Evolutionary conservation across 2,797 vertebrate species (phyloP).

Genomic region (Tarsius wallacei): DNA sequence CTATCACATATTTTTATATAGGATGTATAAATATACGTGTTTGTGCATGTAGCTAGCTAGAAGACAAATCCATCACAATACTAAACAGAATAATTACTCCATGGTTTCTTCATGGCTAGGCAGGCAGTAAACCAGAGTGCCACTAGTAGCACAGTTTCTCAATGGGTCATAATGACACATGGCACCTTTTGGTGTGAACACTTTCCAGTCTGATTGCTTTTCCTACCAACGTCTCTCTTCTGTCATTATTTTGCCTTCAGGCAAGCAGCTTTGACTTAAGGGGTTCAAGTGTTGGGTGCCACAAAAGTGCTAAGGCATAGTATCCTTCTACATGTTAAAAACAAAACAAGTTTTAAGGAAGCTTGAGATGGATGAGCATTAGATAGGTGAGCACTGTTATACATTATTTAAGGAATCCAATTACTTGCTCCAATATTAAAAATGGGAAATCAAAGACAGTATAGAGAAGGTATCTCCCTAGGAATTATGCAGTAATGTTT

Average conservation of each 20-base stretch:
- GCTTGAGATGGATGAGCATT: not conserved
- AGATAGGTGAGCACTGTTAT: not conserved
- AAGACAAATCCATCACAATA: conserved; percentile 45
- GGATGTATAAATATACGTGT: not conserved
- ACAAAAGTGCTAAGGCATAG: not conserved
- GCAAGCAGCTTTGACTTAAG: conserved; percentile 65
- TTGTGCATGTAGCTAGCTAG: not conserved
- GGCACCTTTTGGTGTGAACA: conserved; percentile 17
- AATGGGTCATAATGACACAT: conserved; percentile 42
- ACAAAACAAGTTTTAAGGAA: not conserved
- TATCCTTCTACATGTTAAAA: not conserved
- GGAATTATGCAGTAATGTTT: fast-evolving
- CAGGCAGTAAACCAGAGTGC: conserved; percentile 36
- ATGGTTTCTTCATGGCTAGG: conserved; percentile 42
- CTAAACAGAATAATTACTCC: conserved; percentile 43
- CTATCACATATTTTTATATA: not conserved
- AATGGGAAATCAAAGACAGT: not conserved
- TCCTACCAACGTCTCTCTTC: conserved; percentile 10
- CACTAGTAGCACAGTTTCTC: conserved; percentile 35
- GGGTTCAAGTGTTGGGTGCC: not conserved
- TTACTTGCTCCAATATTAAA: not conserved
- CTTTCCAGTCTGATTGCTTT: conserved; percentile 42
- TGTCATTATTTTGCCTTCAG: conserved; percentile 18
- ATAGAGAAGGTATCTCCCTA: not conserved
- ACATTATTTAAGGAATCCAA: not conserved